phyloP scores from a whole-genome alignment of 1,140 invertebrate species.

The Cylas formicarius region DNA sequence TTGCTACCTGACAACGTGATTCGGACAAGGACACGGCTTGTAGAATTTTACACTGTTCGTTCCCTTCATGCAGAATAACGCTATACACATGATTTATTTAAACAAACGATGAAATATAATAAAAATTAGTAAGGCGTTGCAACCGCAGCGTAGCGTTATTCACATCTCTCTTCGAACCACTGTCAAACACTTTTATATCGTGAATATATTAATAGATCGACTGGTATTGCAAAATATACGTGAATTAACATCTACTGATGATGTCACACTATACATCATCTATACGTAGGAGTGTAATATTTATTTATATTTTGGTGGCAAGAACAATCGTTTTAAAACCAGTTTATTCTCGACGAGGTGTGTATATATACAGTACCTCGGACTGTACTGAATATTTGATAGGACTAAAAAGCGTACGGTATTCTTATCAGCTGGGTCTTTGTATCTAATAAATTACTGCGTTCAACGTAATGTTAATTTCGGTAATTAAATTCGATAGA shows the following conservation, averaged over 20 bases:
- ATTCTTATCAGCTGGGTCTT: too few species aligned
- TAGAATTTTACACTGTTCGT: conserved; percentile 21
- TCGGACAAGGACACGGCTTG: conserved; percentile 22
- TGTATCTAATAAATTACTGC: too few species aligned
- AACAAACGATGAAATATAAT: neutral
- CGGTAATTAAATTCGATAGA: too few species aligned
- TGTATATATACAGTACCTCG: too few species aligned
- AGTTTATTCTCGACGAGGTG: too few species aligned
- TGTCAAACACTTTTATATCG: conserved; percentile 11
- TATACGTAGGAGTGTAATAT: conserved; percentile 14
- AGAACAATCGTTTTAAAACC: conserved; percentile 7
- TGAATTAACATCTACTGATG: conserved; percentile 19
- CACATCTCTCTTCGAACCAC: neutral
- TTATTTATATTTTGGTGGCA: conserved; percentile 20
- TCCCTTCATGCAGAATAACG: conserved; percentile 23
- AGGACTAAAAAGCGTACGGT: too few species aligned
- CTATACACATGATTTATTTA: conserved; percentile 16
- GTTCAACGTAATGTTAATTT: too few species aligned
- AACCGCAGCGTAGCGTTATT: too few species aligned
- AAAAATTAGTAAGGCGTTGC: too few species aligned
- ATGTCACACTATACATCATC: conserved; percentile 20
- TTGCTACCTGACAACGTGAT: conserved; percentile 18
- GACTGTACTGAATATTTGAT: too few species aligned
- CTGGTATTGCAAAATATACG: conserved; percentile 11
- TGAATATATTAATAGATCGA: conserved; percentile 15